These are phyloP conservation scores for Caenorhabditis sulstoni DNA, from an alignment of 2,888 invertebrate genomes.

Conservation along the genomic window DNA sequence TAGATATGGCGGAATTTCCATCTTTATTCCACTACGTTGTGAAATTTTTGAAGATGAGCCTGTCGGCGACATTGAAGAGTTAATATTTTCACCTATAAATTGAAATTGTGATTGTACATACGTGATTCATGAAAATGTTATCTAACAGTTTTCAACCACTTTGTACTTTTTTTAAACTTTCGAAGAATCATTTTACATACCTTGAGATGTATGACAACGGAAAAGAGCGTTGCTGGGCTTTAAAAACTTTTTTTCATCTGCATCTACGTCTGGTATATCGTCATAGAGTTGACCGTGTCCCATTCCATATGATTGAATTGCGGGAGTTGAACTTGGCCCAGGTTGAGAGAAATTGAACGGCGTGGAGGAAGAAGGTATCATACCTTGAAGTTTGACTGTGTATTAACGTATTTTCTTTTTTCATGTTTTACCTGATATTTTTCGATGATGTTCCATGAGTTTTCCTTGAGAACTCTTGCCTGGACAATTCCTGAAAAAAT, in stretches of 20 bases:
- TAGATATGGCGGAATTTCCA: constrained; percentile 24
- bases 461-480: no score
- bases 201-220: neutral
- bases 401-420: no score
- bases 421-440: no score
- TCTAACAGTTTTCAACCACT: no score
- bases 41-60: constrained; percentile 5
- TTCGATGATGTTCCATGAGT: no score
- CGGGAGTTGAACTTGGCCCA: neutral
- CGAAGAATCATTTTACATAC: neutral
- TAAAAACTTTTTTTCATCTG: constrained; percentile 14
- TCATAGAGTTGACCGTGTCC: neutral
- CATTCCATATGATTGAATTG: constrained; percentile 1
- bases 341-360: constrained; percentile 1
- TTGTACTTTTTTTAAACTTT: no score
- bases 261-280: constrained; percentile 51
- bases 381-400: no score
- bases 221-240: neutral
- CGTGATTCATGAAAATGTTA: no score
- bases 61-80: constrained; percentile 22
- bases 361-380: no score
- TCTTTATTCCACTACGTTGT: constrained; percentile 24
- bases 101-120: no score
- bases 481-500: no score
- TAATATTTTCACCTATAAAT: no score